Percentiles rank a stretch among this genome's conserved stretches.
Evolutionary conservation across 2,797 vertebrate species (phyloP).

Genomic region (Hapalemur alaotrensis): DNA sequence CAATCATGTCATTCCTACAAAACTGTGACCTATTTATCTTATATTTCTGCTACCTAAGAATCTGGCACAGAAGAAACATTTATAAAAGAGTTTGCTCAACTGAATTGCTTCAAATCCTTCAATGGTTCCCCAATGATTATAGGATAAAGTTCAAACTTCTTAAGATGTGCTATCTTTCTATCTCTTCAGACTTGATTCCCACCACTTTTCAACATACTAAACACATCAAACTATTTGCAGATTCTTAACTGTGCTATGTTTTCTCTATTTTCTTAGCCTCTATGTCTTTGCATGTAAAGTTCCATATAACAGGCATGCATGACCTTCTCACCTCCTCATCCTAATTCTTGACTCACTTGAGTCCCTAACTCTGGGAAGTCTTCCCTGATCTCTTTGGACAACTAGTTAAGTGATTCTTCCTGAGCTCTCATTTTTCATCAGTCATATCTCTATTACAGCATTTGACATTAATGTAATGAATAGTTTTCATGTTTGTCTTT

Average conservation of each 20-base stretch:
- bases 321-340: not conserved
- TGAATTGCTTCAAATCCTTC: constrained; percentile 33
- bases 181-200: not conserved
- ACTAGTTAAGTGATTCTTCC: constrained; percentile 13
- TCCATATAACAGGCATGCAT: not conserved
- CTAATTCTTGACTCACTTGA: not conserved
- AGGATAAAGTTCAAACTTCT: not conserved
- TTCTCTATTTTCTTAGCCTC: not conserved
- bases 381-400: not conserved
- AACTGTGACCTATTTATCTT: not conserved
- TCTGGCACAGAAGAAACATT: not conserved
- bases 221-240: not conserved
- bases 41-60: constrained; percentile 11
- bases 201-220: not conserved
- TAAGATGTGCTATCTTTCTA: not conserved
- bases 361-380: not conserved
- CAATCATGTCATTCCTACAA: constrained; percentile 19
- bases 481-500: constrained; percentile 32
- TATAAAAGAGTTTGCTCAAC: constrained; percentile 17
- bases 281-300: not conserved
- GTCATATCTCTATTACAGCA: not conserved
- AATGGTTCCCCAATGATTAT: not conserved
- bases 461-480: constrained; percentile 28
- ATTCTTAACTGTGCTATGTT: not conserved
- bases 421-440: not conserved